Conservation (phyloP, 2,113 vertebrate species). For the Myotis lucifugus region DNA sequence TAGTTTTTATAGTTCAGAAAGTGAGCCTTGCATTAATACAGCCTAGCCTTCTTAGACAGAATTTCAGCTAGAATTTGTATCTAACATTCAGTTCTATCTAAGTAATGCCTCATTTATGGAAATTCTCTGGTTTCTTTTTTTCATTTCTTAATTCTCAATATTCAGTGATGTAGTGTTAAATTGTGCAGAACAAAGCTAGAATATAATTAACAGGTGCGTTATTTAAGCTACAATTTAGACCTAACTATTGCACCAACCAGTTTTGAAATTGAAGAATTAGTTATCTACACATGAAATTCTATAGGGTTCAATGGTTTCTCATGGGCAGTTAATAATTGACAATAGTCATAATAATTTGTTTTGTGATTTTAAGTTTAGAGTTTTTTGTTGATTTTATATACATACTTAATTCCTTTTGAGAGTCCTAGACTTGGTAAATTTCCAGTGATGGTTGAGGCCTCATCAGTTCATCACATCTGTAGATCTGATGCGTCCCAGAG, state of each 20-base stretch:
- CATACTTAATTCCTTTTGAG: not conserved
- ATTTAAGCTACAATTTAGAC: not conserved
- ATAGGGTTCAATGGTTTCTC: not conserved
- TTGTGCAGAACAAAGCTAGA: not conserved
- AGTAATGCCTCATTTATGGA: constrained; percentile 15
- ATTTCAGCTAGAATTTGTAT: not conserved
- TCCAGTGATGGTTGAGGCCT: too few relatives aligned
- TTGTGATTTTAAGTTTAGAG: not conserved
- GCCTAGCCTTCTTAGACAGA: not conserved
- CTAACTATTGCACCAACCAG: not conserved
- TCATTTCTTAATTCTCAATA: not conserved
- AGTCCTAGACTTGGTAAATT: not conserved
- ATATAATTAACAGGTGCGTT: not conserved
- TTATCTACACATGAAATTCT: not conserved
- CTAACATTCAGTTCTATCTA: not conserved
- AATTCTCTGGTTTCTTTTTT: not conserved
- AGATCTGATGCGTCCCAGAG: not conserved
- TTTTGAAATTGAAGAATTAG: not conserved
- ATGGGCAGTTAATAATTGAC: not conserved
- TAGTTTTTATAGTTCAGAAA: not conserved
- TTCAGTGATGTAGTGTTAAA: not conserved
- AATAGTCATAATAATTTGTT: not conserved
- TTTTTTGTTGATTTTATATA: not conserved
- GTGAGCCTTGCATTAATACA: not conserved
- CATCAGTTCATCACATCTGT: not conserved